These are phyloP conservation scores for Grantiella picta DNA, from an alignment of 2,113 vertebrate genomes.

Conservation along the genomic window DNA sequence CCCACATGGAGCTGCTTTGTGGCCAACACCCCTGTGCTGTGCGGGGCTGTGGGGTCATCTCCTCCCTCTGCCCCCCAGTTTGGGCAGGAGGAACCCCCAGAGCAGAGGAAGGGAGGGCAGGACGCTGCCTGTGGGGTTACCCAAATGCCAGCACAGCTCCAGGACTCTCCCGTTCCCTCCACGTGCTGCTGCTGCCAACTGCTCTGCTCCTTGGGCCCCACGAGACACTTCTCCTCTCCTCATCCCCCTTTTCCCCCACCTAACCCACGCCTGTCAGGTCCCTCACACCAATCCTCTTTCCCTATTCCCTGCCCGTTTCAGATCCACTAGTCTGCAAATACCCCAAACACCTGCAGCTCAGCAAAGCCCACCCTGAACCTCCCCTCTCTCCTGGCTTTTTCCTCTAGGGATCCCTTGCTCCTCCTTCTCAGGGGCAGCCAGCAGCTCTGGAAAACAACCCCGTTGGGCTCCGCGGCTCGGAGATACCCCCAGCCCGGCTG, in stretches of 20 bases:
- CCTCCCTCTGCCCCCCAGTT: background rate
- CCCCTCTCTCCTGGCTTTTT: background rate
- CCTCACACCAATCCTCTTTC: background rate
- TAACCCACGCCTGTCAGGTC: fast-evolving
- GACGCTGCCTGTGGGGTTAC: background rate
- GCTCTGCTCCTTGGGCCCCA: background rate
- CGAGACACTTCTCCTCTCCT: background rate
- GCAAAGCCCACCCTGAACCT: background rate
- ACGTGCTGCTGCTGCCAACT: background rate
- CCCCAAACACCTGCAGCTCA: background rate
- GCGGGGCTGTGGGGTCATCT: fast-evolving
- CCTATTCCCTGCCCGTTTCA: background rate
- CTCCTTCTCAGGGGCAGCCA: background rate
- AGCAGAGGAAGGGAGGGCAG: background rate
- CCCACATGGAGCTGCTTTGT: background rate
- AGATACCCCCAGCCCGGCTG: background rate
- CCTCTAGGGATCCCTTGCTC: fast-evolving
- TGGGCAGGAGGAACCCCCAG: fast-evolving
- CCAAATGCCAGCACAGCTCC: background rate
- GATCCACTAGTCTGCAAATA: background rate
- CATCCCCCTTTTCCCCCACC: background rate
- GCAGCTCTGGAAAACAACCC: fast-evolving
- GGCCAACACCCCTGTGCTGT: fast-evolving
- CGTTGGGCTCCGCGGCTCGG: fast-evolving
- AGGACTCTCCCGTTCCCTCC: background rate